phyloP scores from a whole-genome alignment of 2,113 vertebrate species.

The Grallaria varia region DNA sequence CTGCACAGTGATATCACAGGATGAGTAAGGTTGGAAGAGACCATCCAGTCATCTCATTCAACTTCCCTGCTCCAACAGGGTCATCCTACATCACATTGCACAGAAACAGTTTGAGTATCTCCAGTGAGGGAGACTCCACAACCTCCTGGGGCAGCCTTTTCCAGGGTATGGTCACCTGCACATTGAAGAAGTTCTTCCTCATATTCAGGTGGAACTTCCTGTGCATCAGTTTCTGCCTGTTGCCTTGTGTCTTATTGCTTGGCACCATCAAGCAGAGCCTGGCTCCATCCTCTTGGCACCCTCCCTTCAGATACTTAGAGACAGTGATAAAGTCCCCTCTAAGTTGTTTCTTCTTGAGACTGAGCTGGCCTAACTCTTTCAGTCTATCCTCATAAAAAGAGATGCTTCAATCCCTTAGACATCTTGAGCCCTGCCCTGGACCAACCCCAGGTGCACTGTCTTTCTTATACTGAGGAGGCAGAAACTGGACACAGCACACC shows the following conservation, averaged over 20 bases:
- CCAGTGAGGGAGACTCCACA: not conserved
- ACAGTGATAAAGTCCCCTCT: not conserved
- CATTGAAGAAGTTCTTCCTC: not conserved
- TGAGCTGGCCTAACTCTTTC: not conserved
- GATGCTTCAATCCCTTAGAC: too few relatives aligned
- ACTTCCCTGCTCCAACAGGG: not conserved
- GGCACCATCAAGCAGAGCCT: accelerated
- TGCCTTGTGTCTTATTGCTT: not conserved
- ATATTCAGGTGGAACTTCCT: not conserved
- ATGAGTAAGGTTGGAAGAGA: not conserved
- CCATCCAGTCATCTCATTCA: not conserved
- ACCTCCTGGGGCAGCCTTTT: not conserved
- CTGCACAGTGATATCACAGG: not conserved
- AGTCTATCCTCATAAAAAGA: not conserved
- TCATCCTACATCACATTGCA: not conserved
- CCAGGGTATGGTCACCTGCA: not conserved
- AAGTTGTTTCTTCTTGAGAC: not conserved
- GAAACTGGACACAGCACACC: not conserved
- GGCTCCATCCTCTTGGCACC: not conserved
- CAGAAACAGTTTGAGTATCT: not conserved
- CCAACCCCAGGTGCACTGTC: not conserved
- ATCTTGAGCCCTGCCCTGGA: not conserved
- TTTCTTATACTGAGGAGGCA: too few relatives aligned
- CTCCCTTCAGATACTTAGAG: not conserved
- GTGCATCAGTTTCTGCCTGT: not conserved